Conservation (phyloP, 2,797 vertebrate genomes). For the Dromococcyx pavoninus region DNA sequence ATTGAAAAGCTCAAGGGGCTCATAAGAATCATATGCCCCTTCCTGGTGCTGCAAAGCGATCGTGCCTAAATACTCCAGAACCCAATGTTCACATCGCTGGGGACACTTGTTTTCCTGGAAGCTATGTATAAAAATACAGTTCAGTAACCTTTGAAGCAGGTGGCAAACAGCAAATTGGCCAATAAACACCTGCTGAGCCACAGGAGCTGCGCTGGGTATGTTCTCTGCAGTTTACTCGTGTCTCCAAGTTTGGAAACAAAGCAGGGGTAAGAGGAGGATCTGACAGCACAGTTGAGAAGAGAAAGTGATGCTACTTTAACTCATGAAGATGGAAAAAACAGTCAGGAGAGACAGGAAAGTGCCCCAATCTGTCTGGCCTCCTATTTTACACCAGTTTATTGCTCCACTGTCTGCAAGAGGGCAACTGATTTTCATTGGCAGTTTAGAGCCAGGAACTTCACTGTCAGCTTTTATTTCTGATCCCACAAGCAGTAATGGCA, state of each 20-base stretch:
- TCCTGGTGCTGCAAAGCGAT: not conserved
- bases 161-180: not conserved
- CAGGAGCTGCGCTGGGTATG: not conserved
- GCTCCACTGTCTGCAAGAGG: not conserved
- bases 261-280: not conserved
- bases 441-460: not conserved
- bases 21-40: not conserved
- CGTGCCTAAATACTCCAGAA: not conserved
- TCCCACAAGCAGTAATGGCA: not conserved
- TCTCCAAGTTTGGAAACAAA: not conserved
- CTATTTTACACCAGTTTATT: not conserved
- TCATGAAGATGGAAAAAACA: not conserved
- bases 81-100: not conserved
- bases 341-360: not conserved
- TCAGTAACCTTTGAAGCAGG: not conserved
- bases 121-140: not conserved
- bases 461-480: not conserved
- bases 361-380: fast-evolving
- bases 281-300: not conserved
- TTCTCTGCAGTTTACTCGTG: not conserved
- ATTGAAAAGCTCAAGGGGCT: not conserved
- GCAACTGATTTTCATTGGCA: too few species aligned
- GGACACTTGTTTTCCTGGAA: not conserved
- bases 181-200: not conserved
- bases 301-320: fast-evolving